These are phyloP conservation scores for Oreochromis mossambicus DNA, from an alignment of 2,797 vertebrate genomes.

Conservation along the genomic window DNA sequence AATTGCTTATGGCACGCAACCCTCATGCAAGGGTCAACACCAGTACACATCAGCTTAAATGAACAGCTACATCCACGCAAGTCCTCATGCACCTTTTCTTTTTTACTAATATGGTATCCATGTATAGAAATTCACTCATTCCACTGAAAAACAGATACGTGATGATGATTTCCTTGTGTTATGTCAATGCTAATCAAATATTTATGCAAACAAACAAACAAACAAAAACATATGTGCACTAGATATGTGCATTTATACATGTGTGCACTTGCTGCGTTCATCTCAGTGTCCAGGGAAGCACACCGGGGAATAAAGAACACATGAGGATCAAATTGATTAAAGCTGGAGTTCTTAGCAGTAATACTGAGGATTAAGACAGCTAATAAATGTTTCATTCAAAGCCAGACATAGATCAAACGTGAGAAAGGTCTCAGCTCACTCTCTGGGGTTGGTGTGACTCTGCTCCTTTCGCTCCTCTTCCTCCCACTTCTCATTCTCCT, in stretches of 20 bases:
- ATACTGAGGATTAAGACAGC: conserved; percentile 56
- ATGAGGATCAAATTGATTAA: conserved; percentile 61
- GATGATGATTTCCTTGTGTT: conserved; percentile 7
- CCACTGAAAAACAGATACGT: conserved; percentile 11
- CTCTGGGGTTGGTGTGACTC: conserved; percentile 13
- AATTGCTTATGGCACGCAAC: conserved; percentile 25
- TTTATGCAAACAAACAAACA: conserved; percentile 33
- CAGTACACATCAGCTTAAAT: conserved; percentile 1
- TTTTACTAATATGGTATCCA: background rate
- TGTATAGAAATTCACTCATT: background rate
- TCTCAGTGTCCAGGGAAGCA: conserved; percentile 26
- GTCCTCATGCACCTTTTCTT: background rate
- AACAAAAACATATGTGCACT: conserved; percentile 31
- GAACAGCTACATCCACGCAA: background rate
- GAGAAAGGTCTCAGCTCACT: conserved; percentile 37
- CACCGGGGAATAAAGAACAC: conserved; percentile 43
- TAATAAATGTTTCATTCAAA: conserved; percentile 71
- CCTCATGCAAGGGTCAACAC: conserved; percentile 30
- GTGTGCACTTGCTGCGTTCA: background rate
- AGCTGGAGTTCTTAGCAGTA: conserved; percentile 29
- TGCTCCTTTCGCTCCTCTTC: background rate
- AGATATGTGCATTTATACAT: conserved; percentile 8
- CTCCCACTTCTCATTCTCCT: background rate
- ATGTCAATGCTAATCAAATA: conserved; percentile 52
- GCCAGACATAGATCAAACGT: conserved; percentile 51